Evolutionary conservation across 2,113 vertebrate genomes (phyloP).

Genomic region (Centropus unirufus): DNA sequence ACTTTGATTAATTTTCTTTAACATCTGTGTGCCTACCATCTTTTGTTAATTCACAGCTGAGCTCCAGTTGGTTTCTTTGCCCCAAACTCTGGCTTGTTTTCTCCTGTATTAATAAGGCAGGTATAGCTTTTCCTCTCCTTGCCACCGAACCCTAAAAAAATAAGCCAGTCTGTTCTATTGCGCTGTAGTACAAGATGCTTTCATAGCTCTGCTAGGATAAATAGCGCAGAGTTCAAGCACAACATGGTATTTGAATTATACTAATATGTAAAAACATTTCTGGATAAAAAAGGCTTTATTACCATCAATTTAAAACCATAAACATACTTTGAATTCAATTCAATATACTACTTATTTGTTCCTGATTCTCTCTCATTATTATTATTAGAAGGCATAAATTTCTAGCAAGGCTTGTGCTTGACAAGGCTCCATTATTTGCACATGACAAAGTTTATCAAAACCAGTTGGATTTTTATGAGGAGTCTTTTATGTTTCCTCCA

Average conservation of each 20-base stretch:
- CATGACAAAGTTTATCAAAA: conserved; percentile 87
- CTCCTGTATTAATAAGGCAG: not conserved
- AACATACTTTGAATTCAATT: conserved; percentile 78
- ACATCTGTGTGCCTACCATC: not conserved
- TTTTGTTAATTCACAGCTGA: not conserved
- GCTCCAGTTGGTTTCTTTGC: not conserved
- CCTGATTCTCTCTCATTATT: conserved; percentile 71
- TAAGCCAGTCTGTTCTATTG: not conserved
- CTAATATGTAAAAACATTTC: conserved; percentile 67
- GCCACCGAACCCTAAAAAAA: not conserved
- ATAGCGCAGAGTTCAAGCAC: conserved; percentile 61
- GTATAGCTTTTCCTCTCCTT: not conserved
- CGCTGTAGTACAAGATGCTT: not conserved
- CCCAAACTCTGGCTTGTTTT: not conserved
- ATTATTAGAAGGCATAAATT: conserved; percentile 85
- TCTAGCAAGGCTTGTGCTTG: conserved; percentile 73
- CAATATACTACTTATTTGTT: conserved; percentile 83
- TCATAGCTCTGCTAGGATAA: conserved; percentile 56
- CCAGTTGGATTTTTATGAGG: conserved; percentile 84
- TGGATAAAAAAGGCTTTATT: conserved; percentile 75
- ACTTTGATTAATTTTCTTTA: conserved; percentile 5
- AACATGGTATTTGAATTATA: conserved; percentile 70
- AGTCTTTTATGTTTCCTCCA: conserved; percentile 84
- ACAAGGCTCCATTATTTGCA: conserved; percentile 84
- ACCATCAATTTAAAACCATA: conserved; percentile 77